A percentile compares a stretch with the other conserved stretches of the same genome.
These are phyloP conservation scores for Cryptoblepharus egeriae DNA, from an alignment of 2,797 vertebrate species.

Conservation along the genomic window DNA sequence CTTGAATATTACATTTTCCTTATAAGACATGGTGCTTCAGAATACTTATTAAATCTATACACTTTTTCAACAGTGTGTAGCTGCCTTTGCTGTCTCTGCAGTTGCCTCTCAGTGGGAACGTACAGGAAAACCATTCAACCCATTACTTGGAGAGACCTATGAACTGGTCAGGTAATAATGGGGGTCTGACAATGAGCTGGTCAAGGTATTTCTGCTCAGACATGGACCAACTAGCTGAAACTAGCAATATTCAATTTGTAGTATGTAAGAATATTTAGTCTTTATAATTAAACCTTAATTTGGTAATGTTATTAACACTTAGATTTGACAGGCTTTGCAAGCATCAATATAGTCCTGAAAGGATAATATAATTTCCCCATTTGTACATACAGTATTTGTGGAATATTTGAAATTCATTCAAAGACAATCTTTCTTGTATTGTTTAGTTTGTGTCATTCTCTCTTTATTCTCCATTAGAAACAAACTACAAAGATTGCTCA, in stretches of 20 bases:
- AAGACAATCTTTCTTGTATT: neutral
- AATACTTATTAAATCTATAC: neutral
- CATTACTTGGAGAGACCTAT: slow-evolving; percentile 94
- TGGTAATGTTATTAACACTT: neutral
- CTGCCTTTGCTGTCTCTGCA: slow-evolving; percentile 97
- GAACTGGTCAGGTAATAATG: slow-evolving; percentile 89
- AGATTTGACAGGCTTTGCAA: neutral
- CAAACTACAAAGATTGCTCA: neutral
- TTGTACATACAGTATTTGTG: neutral
- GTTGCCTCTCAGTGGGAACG: slow-evolving; percentile 98
- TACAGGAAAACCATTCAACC: slow-evolving; percentile 98
- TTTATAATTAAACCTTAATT: neutral
- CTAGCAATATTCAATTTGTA: neutral
- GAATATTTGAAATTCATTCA: neutral
- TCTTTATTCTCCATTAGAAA: neutral
- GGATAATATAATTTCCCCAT: neutral
- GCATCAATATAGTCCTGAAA: neutral
- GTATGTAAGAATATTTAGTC: neutral
- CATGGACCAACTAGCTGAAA: neutral
- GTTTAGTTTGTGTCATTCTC: neutral
- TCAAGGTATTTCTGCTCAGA: neutral
- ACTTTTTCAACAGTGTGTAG: slow-evolving; percentile 85
- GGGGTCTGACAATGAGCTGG: neutral
- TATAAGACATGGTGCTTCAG: neutral
- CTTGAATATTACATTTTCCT: neutral